These are phyloP conservation scores for Drosophila borborema DNA, from an alignment of 2,888 invertebrate species.

Conservation along the genomic window DNA sequence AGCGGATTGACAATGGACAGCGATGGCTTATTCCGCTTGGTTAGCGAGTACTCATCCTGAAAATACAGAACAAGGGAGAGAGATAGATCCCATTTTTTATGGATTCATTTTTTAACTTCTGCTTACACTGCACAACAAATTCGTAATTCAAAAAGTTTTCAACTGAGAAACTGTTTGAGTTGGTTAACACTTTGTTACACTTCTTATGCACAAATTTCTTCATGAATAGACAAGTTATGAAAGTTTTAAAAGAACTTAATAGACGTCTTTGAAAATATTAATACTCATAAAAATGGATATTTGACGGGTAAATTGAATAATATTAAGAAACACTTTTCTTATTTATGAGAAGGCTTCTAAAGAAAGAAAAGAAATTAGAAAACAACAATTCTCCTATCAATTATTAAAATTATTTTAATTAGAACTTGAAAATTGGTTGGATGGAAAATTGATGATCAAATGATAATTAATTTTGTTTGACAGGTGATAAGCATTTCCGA, in stretches of 20 bases:
- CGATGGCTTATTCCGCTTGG: conserved; percentile 89
- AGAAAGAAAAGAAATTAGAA: neutral
- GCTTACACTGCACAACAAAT: conserved; percentile 32
- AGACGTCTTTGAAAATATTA: neutral
- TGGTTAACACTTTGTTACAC: conserved; percentile 12
- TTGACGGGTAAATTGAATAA: neutral
- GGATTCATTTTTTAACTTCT: conserved; percentile 44
- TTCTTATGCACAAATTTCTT: neutral
- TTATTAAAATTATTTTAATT: conserved; percentile 3
- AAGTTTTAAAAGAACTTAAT: neutral
- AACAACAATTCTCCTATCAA: neutral
- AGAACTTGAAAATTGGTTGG: conserved; percentile 9
- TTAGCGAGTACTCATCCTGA: conserved; percentile 85
- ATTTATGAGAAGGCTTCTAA: neutral
- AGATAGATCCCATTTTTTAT: conserved; percentile 30
- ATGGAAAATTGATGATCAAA: conserved; percentile 15
- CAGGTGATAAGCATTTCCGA: conserved; percentile 26
- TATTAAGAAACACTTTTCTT: neutral
- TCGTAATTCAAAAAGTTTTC: conserved; percentile 60
- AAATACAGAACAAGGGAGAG: neutral
- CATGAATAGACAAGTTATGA: conserved; percentile 7
- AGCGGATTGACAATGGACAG: conserved; percentile 94
- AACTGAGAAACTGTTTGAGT: conserved; percentile 34
- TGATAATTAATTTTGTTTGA: conserved; percentile 20
- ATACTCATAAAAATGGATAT: neutral